Base-by-base conservation (phyloP, 2,888 invertebrate genomes). In the Mellilla xanthometata region DNA sequence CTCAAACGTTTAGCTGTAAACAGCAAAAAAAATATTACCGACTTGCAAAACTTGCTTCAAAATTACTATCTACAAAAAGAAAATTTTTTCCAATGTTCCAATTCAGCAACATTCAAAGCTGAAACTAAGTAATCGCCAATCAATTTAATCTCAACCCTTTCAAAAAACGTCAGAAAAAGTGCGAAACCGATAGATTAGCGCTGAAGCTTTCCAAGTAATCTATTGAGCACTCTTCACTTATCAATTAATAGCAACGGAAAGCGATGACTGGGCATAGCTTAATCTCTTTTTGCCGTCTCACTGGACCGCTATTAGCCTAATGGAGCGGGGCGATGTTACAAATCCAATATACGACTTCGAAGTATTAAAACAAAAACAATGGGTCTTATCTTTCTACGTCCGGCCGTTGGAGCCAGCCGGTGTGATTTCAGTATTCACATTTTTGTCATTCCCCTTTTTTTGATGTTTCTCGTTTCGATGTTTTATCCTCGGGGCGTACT, bases 221-320 rank as follows among this genome's bases (percentile, higher is more conserved):
- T 62, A 63, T 68, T 65, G 63, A 70, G 60, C 61, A 65, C 62
- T 61, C 62, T 61, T 63, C 62, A 72, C 72, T 80, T 76, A 81
- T 76, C 73, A 82, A 80, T 82, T 77, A 81, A 75, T 76, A 74
- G 72, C 68, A 65, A 65, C 65, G 69, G 63, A 75, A 79, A 78
- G 66, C 68, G 80, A 81, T 81, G 83, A 82, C 76, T 72, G 71
- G 66, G 78, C 81, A 72, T 61, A 59, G 73, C 72, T 77, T 83
- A 82, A 85, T 83, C 80, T 80, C 72, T 71, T 78, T 81, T 74
- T 72, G 77, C 80, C 78, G 73, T 76, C 75, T 84, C 83, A 84
- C 76, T 79, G 80, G 65, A 67, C 70, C 60, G 71, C 74, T 79
- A 84, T 83, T 82, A 82, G 76, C 71, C 74, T 84, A 85, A 85